Conservation (phyloP, 2,797 vertebrate genomes). For the Thalassophryne amazonica region DNA sequence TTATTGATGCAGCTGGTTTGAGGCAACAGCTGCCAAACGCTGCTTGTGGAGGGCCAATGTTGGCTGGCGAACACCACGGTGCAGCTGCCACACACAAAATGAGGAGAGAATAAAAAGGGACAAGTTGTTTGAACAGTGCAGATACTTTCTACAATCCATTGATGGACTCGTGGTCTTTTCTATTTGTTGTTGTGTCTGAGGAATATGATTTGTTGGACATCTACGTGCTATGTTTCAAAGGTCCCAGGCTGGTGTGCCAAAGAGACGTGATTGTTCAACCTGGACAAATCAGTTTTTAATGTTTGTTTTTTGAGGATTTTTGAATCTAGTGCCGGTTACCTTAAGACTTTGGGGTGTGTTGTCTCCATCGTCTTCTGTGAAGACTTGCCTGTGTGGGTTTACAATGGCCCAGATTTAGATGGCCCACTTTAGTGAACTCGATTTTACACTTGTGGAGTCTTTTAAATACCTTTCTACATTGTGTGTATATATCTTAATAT, state of each 20-base stretch:
- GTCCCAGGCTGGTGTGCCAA: slow-evolving; percentile 71
- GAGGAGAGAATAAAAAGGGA: slow-evolving; percentile 30
- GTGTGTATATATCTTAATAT: slow-evolving; percentile 69
- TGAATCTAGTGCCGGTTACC: slow-evolving; percentile 52
- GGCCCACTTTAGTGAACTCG: slow-evolving; percentile 79
- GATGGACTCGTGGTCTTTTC: slow-evolving; percentile 59
- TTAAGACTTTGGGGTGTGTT: slow-evolving; percentile 43
- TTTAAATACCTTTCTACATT: slow-evolving; percentile 77
- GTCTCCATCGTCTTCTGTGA: slow-evolving; percentile 91
- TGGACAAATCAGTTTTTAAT: slow-evolving; percentile 51
- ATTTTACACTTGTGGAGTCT: slow-evolving; percentile 78
- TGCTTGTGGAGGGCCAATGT: slow-evolving; percentile 56
- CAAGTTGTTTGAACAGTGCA: slow-evolving; percentile 34
- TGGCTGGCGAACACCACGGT: slow-evolving; percentile 65
- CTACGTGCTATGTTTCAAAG: slow-evolving; percentile 37
- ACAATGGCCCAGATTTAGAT: slow-evolving; percentile 58
- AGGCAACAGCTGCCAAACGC: slow-evolving; percentile 65
- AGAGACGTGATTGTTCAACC: slow-evolving; percentile 66
- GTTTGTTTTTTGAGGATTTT: slow-evolving; percentile 31
- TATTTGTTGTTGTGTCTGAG: slow-evolving; percentile 56
- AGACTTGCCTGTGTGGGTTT: slow-evolving; percentile 82
- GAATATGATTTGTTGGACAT: slow-evolving; percentile 38
- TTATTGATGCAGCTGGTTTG: slow-evolving; percentile 66
- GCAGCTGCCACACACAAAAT: slow-evolving; percentile 65
- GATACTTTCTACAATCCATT: slow-evolving; percentile 54